These are phyloP conservation scores for Staurois parvus DNA, from an alignment of 2,797 vertebrate species.

Conservation along the genomic window DNA sequence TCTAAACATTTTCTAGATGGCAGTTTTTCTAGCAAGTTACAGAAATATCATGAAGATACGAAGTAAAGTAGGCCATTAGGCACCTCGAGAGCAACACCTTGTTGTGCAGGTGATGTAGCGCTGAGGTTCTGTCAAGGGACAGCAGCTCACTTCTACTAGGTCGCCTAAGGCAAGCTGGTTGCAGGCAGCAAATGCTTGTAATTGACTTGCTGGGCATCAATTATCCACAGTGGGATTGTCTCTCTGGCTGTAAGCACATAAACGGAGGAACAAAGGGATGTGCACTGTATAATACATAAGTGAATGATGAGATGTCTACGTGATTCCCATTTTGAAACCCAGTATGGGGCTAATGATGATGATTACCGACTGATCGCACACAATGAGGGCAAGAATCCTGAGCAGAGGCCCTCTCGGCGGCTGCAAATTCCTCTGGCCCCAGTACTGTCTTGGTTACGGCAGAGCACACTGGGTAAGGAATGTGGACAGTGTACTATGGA, in stretches of 20 bases:
- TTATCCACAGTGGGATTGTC: conserved; percentile 46
- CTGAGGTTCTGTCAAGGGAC: conserved; percentile 1
- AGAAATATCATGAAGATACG: neutral
- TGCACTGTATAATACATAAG: conserved; percentile 44
- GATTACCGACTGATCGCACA: conserved; percentile 30
- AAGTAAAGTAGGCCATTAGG: conserved; percentile 32
- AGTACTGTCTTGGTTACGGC: conserved; percentile 37
- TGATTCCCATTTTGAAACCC: conserved; percentile 34
- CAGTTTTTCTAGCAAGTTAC: neutral
- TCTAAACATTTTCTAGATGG: too few species aligned
- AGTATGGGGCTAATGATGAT: conserved; percentile 51
- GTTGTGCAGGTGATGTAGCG: neutral
- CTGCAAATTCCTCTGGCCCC: conserved; percentile 37
- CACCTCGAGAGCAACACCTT: conserved; percentile 15
- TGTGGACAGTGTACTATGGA: conserved; percentile 33
- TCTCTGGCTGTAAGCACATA: conserved; percentile 36
- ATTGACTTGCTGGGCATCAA: conserved; percentile 49
- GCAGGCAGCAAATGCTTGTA: conserved; percentile 43
- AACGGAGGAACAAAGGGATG: conserved; percentile 38
- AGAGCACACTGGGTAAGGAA: conserved; percentile 23
- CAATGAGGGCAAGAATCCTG: conserved; percentile 29
- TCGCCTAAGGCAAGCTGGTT: conserved; percentile 40
- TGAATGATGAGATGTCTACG: conserved; percentile 51
- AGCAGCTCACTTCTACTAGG: conserved; percentile 38
- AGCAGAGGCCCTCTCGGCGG: conserved; percentile 33